Evolutionary conservation across 1,140 invertebrate species (phyloP), one percentile per base, ranked within the genome.

Genomic region (Bradysia coprophila): DNA sequence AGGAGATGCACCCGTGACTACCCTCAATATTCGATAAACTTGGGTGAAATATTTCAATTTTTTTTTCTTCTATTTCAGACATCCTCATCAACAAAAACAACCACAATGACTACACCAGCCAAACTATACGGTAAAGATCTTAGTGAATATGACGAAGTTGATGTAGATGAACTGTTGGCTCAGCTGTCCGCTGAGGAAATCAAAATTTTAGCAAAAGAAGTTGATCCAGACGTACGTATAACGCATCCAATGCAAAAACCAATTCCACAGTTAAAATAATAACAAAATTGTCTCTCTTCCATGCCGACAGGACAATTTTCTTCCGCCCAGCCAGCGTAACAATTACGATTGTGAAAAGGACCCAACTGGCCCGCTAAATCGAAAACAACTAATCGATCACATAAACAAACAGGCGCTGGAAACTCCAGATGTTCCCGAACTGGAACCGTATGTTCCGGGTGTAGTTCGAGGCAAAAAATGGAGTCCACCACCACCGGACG

Each of bases 171-270:
- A 51, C 67, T 98, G n/a, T 67, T 99, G 48, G 71, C 84, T 31
- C 89, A 96, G 56, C 71, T 99, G 37, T 85, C 92, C 43, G 75
- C 82, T 13, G 94, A 97, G 61, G 95, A 99, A 69, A 78, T 99
- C 39, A 92, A 92, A 52, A 87, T 97, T 62, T 71, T 98, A 45
- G 92, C 92, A 51, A 92, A 90, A 67, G 94, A 98, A 76, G 92
- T 98, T 45, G 95, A 98, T 72, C 94, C 95, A 49, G 94, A 98
- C 75, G 93, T 97, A 72, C 91, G 88, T 74, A 56, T 42, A n/a
- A n/a, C n/a, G n/a, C n/a, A n/a, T 44, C 31, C 28, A 40, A 21
- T 10, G 4, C 38, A 40, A 40, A 18, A 40, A 3, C 15, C 15
- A 41, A 38, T 45, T 10, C 21, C 19, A n/a, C n/a, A n/a, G n/a